These are phyloP conservation scores for Condylostylus longicornis DNA, from an alignment of 1,140 invertebrate species.

Conservation along the genomic window DNA sequence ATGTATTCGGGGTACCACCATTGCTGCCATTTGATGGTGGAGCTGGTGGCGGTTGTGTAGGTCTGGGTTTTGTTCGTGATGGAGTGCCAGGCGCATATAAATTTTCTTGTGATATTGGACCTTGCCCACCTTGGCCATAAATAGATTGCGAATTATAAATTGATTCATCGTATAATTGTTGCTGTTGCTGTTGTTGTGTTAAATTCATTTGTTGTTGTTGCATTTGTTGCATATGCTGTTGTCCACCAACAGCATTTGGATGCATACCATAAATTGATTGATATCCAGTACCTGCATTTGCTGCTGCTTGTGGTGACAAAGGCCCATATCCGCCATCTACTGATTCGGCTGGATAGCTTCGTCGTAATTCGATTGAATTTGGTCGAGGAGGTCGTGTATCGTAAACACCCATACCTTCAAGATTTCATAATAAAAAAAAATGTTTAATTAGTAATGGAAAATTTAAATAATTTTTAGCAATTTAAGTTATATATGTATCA, in stretches of 20 bases:
- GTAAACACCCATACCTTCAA: constrained; percentile 26
- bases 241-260: not conserved
- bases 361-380: constrained; percentile 57
- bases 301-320: constrained; percentile 18
- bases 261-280: constrained; percentile 27
- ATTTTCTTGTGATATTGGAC: constrained; percentile 34
- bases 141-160: constrained; percentile 30
- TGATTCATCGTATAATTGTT: constrained; percentile 24
- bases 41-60: constrained; percentile 73
- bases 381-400: constrained; percentile 47
- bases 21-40: constrained; percentile 54
- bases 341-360: constrained; percentile 45
- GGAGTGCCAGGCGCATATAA: constrained; percentile 39
- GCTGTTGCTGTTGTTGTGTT: constrained; percentile 21
- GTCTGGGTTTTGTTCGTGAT: constrained; percentile 46
- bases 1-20: constrained; percentile 52
- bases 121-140: constrained; percentile 30
- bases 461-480: no score
- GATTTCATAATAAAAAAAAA: no score
- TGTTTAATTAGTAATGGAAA: no score
- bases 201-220: constrained; percentile 14
- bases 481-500: not conserved
- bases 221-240: constrained; percentile 17
- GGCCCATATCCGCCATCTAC: constrained; percentile 36
- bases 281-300: constrained; percentile 15